phyloP scores from a whole-genome alignment of 2,888 invertebrate genomes.

The Prosopocoilus inquinatus region DNA sequence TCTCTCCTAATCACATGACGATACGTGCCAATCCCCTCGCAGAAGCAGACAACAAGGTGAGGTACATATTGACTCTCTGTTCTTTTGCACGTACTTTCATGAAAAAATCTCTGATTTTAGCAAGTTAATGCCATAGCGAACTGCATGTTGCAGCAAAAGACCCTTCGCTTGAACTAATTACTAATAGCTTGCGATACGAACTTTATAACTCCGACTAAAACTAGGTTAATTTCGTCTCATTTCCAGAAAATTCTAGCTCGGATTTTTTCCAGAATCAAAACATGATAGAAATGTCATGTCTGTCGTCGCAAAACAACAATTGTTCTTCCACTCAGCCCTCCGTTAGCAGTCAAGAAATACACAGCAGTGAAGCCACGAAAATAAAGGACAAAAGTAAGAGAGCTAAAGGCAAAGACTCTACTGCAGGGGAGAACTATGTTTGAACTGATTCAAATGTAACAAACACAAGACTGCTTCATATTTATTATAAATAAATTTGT shows the following conservation, averaged over 20 bases:
- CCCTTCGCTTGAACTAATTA: conserved; percentile 38
- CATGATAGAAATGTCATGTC: conserved; percentile 68
- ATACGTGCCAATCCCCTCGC: conserved; percentile 77
- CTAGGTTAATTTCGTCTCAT: conserved; percentile 52
- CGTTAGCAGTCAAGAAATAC: conserved; percentile 22
- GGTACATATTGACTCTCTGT: conserved; percentile 39
- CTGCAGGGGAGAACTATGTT: conserved; percentile 33
- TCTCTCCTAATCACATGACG: conserved; percentile 56
- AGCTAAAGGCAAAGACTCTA: conserved; percentile 25
- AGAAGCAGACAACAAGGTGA: conserved; percentile 66
- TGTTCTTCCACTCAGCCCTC: conserved; percentile 38
- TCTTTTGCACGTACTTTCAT: conserved; percentile 23
- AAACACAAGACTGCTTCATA: conserved; percentile 1
- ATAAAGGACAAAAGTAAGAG: conserved; percentile 27
- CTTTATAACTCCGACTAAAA: conserved; percentile 47
- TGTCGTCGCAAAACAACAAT: conserved; percentile 65
- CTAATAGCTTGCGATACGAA: conserved; percentile 33
- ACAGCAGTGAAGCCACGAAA: conserved; percentile 18
- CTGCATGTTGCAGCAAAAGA: neutral
- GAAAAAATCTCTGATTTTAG: neutral
- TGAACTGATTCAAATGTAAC: conserved; percentile 8
- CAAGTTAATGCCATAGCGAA: neutral
- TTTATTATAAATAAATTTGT: no score
- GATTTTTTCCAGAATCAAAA: conserved; percentile 56
- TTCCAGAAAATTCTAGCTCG: conserved; percentile 53